Evolutionary conservation across 2,888 invertebrate genomes (phyloP), one percentile per base, ranked within the genome.

Genomic region (Caenorhabditis doughertyi): DNA sequence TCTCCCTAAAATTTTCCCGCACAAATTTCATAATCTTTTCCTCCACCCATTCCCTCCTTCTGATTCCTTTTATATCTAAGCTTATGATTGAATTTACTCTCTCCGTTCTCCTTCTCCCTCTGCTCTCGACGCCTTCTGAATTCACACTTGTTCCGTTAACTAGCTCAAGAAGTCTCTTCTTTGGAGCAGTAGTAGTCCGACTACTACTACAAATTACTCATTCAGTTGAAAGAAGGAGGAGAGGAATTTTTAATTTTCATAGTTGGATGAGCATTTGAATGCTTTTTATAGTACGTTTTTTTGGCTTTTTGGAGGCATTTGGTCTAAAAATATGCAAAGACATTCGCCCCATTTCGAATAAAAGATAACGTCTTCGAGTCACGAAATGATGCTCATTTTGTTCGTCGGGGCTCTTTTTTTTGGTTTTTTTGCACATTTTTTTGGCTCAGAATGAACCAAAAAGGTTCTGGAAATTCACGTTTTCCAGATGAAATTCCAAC

Each of bases 41-140:
- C 25, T 21, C 49, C n/a, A 42, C 29, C 16, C 18, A 3, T 23
- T 49, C n/a, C 13, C 35, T 32, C 27, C 42, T 39, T 47, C 44
- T 47, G 44, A 18, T 51, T 62, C 62, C 49, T 56, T 51, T 60
- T 62, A 60, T 72, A 51, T 51, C 65, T 32, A n/a, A 16, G 32
- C 64, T 56, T 79, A 72, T 76, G 76, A 76, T 76, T 76, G 51
- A 76, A 76, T 76, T 64, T 53, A 44, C 62, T 73, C 42, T 3
- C 13, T 32, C 13, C 32, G 21, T 47, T 49, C 62, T 62, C 47
- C 62, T 29, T 18, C 29, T 44, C 9, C 5, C 60, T 16, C 16
- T n/a, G n/a, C n/a, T 4, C 25, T 44, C 35, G 39, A 23, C 55
- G 9, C 32, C 2, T 55, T 25, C 16, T 3, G n/a, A 55, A 58